phyloP scores from a whole-genome alignment of 2,888 invertebrate genomes.

The Apeira syringaria region DNA sequence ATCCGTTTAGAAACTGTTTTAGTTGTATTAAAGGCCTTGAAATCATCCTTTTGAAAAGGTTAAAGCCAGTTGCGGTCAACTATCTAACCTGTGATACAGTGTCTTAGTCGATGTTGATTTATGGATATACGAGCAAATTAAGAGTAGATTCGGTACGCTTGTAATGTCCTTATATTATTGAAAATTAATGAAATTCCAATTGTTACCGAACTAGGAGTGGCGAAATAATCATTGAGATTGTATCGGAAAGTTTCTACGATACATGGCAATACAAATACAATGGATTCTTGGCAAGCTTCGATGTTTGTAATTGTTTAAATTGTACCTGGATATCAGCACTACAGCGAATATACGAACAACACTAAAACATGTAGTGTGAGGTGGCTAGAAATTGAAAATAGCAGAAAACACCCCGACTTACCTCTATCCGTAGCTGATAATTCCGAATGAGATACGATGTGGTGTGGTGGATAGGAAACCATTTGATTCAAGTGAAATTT shows the following conservation, averaged over 20 bases:
- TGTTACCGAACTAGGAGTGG: conserved; percentile 8
- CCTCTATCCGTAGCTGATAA: no score
- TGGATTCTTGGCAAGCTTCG: no score
- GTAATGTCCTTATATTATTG: conserved; percentile 10
- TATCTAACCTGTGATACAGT: neutral
- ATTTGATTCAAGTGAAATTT: no score
- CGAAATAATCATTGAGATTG: conserved; percentile 4
- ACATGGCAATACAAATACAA: no score
- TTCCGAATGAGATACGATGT: no score
- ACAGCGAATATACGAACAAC: no score
- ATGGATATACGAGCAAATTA: conserved; percentile 7
- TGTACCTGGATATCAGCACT: no score
- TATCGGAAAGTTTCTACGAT: conserved; percentile 6
- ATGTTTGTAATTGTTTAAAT: no score
- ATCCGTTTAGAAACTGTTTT: conserved; percentile 24
- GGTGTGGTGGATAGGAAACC: no score
- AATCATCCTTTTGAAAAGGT: conserved; percentile 19
- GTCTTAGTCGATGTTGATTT: conserved; percentile 13
- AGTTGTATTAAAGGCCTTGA: conserved; percentile 29
- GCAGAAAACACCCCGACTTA: no score
- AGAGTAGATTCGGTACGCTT: conserved; percentile 7
- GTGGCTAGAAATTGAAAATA: no score
- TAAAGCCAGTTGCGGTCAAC: neutral
- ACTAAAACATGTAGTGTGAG: no score
- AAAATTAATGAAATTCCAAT: conserved; percentile 14